A percentile compares a stretch with the other conserved stretches of the same genome.
Conservation (phyloP, 2,888 invertebrate species). For the Leuctra nigra region DNA sequence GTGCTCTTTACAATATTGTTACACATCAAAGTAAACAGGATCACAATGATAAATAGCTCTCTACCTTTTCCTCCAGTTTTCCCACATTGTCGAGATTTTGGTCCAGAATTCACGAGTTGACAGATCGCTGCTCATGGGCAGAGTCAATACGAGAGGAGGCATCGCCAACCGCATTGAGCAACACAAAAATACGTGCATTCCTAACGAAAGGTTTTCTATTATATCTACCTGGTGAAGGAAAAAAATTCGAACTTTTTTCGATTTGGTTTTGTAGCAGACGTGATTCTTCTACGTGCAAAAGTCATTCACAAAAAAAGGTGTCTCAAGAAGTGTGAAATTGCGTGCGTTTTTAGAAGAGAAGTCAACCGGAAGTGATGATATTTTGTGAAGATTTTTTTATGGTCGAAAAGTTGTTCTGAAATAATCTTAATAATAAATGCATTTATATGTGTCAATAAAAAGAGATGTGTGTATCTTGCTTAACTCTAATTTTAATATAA, state of each 20-base stretch:
- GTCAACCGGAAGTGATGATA: conserved; percentile 5
- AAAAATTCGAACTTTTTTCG: too few species aligned
- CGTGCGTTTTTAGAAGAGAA: neutral
- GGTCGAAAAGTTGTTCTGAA: neutral
- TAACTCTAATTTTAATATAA: too few species aligned
- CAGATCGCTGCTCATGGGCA: neutral
- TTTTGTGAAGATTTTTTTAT: neutral
- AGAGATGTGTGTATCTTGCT: too few species aligned
- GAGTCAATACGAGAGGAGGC: neutral
- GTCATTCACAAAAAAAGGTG: conserved; percentile 1
- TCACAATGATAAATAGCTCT: neutral
- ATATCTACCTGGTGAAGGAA: neutral
- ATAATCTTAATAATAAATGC: too few species aligned
- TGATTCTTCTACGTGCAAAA: conserved; percentile 1
- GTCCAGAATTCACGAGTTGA: neutral
- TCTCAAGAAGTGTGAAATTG: neutral
- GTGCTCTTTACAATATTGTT: neutral
- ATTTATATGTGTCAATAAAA: too few species aligned
- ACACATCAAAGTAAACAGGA: neutral
- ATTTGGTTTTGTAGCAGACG: too few species aligned
- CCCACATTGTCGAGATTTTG: neutral
- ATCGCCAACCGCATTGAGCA: neutral
- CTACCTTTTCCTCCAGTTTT: neutral
- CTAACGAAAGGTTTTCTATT: neutral
- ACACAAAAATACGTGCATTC: conserved; percentile 2